Evolutionary conservation across 1,140 invertebrate genomes (phyloP).

Genomic region (Papilio dardanus): DNA sequence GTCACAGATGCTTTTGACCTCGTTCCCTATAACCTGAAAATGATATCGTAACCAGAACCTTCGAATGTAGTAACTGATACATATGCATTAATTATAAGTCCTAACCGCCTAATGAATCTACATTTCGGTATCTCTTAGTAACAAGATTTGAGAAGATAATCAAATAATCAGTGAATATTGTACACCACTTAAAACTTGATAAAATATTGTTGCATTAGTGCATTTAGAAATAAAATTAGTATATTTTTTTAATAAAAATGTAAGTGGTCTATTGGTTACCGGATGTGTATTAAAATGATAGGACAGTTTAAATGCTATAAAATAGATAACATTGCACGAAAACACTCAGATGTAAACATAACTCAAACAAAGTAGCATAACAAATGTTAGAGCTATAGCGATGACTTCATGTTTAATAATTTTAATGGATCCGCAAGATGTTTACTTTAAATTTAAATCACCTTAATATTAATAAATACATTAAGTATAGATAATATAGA

Average conservation of each 20-base stretch:
- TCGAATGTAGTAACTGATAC: background rate
- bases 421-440: background rate
- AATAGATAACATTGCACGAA: background rate
- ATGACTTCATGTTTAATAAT: background rate
- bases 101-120: too few species aligned
- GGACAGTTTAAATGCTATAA: background rate
- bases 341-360: background rate
- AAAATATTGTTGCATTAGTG: background rate
- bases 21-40: background rate
- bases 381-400: background rate
- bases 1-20: conserved; percentile 2
- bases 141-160: too few species aligned
- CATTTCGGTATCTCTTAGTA: too few species aligned
- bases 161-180: too few species aligned
- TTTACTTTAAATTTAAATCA: conserved; percentile 9
- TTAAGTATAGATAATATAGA: too few species aligned
- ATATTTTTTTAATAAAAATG: background rate
- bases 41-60: background rate
- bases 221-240: background rate
- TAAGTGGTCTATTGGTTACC: background rate
- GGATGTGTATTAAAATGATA: background rate
- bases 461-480: background rate
- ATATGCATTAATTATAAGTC: background rate
- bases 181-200: too few species aligned
- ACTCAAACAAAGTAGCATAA: background rate